These are phyloP conservation scores for Acomys russatus DNA, from an alignment of 2,797 vertebrate species.

Conservation along the genomic window DNA sequence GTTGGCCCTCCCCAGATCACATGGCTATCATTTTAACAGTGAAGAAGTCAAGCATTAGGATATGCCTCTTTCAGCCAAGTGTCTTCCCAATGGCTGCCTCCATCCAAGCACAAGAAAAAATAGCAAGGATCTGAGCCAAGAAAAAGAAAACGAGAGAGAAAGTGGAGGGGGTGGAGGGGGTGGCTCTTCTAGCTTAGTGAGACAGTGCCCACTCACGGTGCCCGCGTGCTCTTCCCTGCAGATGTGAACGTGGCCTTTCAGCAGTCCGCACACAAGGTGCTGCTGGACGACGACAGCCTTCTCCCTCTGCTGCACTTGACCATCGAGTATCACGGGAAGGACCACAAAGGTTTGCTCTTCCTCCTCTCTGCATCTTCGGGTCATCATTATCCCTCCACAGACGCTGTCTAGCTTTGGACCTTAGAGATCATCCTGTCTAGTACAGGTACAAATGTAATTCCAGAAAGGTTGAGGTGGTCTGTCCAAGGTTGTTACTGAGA, in stretches of 20 bases:
- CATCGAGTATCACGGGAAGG: conserved; percentile 97
- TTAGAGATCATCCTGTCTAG: conserved; percentile 3
- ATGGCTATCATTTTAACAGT: neutral
- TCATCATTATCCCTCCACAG: neutral
- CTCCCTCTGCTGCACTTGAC: conserved; percentile 97
- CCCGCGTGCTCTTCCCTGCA: conserved; percentile 80
- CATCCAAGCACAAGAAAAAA: neutral
- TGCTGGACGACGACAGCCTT: conserved; percentile 98
- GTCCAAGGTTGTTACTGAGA: neutral
- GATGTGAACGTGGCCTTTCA: conserved; percentile 99
- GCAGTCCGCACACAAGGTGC: conserved; percentile 97
- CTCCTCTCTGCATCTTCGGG: neutral
- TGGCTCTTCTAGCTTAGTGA: neutral
- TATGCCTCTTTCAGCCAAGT: neutral
- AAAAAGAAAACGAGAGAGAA: neutral
- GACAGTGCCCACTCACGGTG: neutral
- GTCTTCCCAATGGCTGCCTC: neutral
- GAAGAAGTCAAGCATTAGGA: conserved; percentile 18
- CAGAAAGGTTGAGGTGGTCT: neutral
- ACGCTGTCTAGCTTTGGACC: neutral
- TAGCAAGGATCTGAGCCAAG: conserved; percentile 4
- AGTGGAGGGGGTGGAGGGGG: neutral
- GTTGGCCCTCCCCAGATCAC: neutral
- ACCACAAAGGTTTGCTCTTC: conserved; percentile 93
- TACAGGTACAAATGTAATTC: neutral